These are phyloP conservation scores for Lepidurus packardi DNA, from an alignment of 1,140 invertebrate species.

Conservation along the genomic window DNA sequence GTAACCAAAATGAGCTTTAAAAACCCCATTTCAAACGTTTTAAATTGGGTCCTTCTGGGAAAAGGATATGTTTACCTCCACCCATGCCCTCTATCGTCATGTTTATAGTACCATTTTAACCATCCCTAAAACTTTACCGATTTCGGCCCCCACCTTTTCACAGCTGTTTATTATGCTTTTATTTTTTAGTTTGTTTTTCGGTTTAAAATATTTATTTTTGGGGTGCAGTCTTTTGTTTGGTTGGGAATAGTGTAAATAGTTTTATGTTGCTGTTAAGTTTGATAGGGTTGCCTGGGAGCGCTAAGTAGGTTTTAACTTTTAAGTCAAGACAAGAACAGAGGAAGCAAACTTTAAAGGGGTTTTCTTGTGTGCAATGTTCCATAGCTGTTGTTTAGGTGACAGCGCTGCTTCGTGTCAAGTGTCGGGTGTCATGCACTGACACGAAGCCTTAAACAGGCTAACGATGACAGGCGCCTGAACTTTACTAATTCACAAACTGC, in stretches of 20 bases:
- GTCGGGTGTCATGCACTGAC: not conserved
- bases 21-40: not conserved
- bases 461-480: slow-evolving; percentile 3
- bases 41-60: not conserved
- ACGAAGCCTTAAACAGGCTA: slow-evolving; percentile 6
- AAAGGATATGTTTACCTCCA: not conserved
- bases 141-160: too few species aligned
- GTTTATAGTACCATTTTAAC: not conserved
- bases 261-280: too few species aligned
- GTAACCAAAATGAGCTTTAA: too few species aligned
- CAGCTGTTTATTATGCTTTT: not conserved
- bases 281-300: too few species aligned
- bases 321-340: not conserved
- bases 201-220: not conserved
- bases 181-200: not conserved
- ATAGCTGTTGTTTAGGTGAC: not conserved
- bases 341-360: not conserved
- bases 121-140: not conserved
- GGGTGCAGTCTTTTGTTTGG: too few species aligned
- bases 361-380: not conserved
- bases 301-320: too few species aligned
- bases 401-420: too few species aligned
- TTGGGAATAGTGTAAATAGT: too few species aligned
- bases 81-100: not conserved
- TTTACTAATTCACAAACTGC: slow-evolving; percentile 4